These are phyloP conservation scores for Charaxes varanes DNA, from an alignment of 1,140 invertebrate genomes.

Conservation along the genomic window DNA sequence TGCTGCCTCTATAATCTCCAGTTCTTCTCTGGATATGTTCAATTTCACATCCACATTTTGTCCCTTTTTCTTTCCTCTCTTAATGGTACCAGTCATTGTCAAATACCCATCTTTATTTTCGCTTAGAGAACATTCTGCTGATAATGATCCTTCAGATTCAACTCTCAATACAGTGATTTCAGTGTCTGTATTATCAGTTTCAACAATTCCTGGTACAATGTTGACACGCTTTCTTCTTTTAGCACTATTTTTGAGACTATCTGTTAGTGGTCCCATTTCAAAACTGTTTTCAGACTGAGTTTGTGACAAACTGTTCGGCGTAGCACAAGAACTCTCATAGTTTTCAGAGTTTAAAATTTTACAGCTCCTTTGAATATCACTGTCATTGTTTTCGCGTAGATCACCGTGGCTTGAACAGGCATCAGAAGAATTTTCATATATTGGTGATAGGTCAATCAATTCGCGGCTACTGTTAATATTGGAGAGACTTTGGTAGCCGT, in stretches of 20 bases:
- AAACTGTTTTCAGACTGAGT: constrained; percentile 72
- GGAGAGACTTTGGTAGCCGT: constrained; percentile 61
- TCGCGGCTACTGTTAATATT: constrained; percentile 61
- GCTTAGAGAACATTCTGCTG: constrained; percentile 58
- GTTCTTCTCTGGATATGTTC: constrained; percentile 80
- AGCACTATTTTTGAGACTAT: constrained; percentile 73
- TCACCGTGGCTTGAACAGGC: constrained; percentile 71
- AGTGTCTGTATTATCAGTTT: constrained; percentile 70
- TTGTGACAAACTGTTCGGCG: constrained; percentile 67
- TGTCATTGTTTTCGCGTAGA: constrained; percentile 52
- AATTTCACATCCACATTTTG: constrained; percentile 83
- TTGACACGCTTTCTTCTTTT: constrained; percentile 77
- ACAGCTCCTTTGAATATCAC: constrained; percentile 54
- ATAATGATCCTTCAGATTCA: constrained; percentile 65
- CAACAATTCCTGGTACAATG: constrained; percentile 75
- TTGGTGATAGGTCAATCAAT: constrained; percentile 69
- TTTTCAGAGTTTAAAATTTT: constrained; percentile 56
- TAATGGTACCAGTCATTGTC: constrained; percentile 83
- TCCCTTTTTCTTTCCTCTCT: constrained; percentile 82
- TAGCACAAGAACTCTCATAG: constrained; percentile 64
- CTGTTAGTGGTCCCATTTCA: constrained; percentile 65
- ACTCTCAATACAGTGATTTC: constrained; percentile 69
- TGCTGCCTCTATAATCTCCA: constrained; percentile 80
- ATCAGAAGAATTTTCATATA: constrained; percentile 72
- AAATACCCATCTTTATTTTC: constrained; percentile 74